Conservation (phyloP, 2,888 invertebrate genomes). For the Ectemnius lituratus region DNA sequence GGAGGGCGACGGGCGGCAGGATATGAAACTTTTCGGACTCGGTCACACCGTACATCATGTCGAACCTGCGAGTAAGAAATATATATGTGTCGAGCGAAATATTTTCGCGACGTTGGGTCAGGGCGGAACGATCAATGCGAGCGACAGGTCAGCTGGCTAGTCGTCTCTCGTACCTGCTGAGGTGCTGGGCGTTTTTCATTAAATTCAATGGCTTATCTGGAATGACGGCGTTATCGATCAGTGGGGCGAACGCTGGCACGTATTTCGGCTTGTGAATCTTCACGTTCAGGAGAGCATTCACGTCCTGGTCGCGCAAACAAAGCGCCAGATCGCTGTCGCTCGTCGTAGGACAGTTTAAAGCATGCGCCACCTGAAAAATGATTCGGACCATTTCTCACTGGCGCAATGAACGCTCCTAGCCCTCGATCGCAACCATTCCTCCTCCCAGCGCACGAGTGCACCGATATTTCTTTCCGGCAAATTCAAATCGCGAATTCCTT, state of each 20-base stretch:
- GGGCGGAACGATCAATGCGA: background rate
- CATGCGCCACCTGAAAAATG: conserved; percentile 81
- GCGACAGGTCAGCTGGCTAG: background rate
- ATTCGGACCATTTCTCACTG: conserved; percentile 39
- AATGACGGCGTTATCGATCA: conserved; percentile 91
- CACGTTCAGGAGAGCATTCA: conserved; percentile 70
- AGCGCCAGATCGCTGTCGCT: conserved; percentile 80
- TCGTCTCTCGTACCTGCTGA: conserved; percentile 84
- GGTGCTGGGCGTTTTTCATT: conserved; percentile 86
- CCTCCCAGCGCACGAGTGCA: conserved; percentile 27
- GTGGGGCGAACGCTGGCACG: conserved; percentile 92
- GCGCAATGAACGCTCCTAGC: conserved; percentile 36
- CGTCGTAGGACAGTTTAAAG: conserved; percentile 86
- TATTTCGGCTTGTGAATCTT: conserved; percentile 82
- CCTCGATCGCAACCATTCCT: conserved; percentile 26
- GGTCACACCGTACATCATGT: conserved; percentile 91
- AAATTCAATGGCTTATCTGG: conserved; percentile 88
- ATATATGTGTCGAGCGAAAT: background rate
- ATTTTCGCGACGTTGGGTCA: background rate
- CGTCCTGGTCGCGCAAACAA: conserved; percentile 79
- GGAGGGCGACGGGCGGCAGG: conserved; percentile 85
- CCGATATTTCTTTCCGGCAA: conserved; percentile 47
- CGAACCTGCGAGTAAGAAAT: conserved; percentile 81
- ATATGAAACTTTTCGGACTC: conserved; percentile 90
- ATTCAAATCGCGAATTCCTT: conserved; percentile 34